Percentiles rank a stretch among this genome's conserved stretches.
These are phyloP conservation scores for Drosophila suzukii DNA, from an alignment of 1,140 invertebrate species.

Conservation along the genomic window DNA sequence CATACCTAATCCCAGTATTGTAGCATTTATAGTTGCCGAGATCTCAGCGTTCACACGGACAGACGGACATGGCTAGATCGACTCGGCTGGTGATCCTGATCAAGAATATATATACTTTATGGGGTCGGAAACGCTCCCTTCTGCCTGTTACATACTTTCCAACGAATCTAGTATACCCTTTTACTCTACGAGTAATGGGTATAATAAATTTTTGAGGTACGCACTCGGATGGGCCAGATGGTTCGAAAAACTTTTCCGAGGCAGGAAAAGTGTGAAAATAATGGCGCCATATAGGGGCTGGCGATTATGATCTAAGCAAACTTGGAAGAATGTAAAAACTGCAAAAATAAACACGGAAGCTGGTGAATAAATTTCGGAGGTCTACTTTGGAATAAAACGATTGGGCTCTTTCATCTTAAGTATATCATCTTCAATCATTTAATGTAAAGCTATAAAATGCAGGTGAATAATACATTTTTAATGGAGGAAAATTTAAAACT, in stretches of 20 bases:
- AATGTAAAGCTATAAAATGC: no score
- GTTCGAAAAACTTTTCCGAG: slow-evolving; percentile 43
- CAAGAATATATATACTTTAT: no score
- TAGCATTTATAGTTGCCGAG: no score
- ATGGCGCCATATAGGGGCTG: slow-evolving; percentile 32
- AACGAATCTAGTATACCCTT: no score
- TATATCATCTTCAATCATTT: background rate
- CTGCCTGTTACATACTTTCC: no score
- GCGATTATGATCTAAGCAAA: slow-evolving; percentile 33
- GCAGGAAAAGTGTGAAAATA: slow-evolving; percentile 60
- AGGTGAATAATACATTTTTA: no score
- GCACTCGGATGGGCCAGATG: slow-evolving; percentile 62
- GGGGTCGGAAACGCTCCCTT: no score
- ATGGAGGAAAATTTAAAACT: background rate
- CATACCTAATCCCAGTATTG: no score
- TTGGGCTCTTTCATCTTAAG: background rate
- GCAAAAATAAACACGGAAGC: slow-evolving; percentile 11
- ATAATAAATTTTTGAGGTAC: slow-evolving; percentile 44
- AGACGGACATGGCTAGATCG: no score
- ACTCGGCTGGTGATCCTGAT: no score
- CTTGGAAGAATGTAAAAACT: background rate
- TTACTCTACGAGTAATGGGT: no score
- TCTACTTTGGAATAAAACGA: background rate
- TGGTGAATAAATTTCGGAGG: background rate
- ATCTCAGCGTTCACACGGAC: no score